These are phyloP conservation scores for Papilio polytes DNA, from an alignment of 1,140 invertebrate genomes.

Conservation along the genomic window DNA sequence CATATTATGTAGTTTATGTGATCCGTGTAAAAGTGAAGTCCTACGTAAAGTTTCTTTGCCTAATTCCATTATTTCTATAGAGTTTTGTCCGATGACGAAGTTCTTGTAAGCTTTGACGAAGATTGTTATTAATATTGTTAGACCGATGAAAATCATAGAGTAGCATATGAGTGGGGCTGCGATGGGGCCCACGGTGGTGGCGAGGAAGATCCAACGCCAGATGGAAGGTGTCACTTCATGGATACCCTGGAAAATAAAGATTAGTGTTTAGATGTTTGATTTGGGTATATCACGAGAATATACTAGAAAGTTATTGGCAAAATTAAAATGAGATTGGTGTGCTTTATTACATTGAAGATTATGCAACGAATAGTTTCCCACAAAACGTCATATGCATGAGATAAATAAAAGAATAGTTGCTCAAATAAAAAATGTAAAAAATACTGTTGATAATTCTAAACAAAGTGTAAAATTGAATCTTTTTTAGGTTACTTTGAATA, in stretches of 20 bases:
- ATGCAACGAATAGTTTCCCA: too few relatives aligned
- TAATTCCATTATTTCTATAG: slow-evolving; percentile 89
- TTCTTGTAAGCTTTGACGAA: slow-evolving; percentile 90
- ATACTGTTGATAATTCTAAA: too few relatives aligned
- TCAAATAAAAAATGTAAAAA: too few relatives aligned
- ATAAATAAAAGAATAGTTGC: too few relatives aligned
- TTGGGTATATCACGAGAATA: too few relatives aligned
- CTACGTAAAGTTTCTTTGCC: slow-evolving; percentile 88
- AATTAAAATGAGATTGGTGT: too few relatives aligned
- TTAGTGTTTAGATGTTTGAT: too few relatives aligned
- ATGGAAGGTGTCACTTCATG: slow-evolving; percentile 91
- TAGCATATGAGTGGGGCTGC: slow-evolving; percentile 88
- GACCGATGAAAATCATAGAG: slow-evolving; percentile 88
- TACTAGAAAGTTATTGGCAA: too few relatives aligned
- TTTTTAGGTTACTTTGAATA: too few relatives aligned
- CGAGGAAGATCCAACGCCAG: slow-evolving; percentile 90
- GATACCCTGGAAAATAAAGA: slow-evolving; percentile 86
- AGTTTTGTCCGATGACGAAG: slow-evolving; percentile 88
- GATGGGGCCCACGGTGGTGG: slow-evolving; percentile 89
- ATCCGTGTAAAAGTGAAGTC: slow-evolving; percentile 89
- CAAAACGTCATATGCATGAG: too few relatives aligned
- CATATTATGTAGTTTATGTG: slow-evolving; percentile 86
- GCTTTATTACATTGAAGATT: too few relatives aligned
- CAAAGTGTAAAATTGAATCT: too few relatives aligned
- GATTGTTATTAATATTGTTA: slow-evolving; percentile 85